Base-by-base conservation (phyloP, 2,797 vertebrate species). In the Cossypha polioptera region DNA sequence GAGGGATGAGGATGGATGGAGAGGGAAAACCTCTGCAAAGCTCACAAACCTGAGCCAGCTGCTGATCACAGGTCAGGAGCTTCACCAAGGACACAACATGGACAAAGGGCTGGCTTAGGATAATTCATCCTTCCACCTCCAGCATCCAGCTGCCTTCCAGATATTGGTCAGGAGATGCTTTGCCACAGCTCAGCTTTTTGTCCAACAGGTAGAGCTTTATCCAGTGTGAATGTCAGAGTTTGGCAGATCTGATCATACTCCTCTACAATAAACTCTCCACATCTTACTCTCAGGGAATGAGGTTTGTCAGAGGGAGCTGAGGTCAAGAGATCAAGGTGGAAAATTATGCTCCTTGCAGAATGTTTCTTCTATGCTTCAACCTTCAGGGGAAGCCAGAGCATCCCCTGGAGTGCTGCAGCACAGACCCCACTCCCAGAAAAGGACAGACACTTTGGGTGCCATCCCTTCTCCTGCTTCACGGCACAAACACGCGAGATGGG, bases 401-500 rank as follows among this genome's bases (percentile, higher is more conserved):
- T 31, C 31, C 29, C 43, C 75, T 33, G 71, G 38, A 78, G 31
- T 6, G 53, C 62, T 74, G 54, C 57, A 67, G 74, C 58, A 69
- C 65, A 83, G 73, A 53, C 5, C 40, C 43, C 33, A 33, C 7
- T 9, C 10, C 10, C 28, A 78, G 53, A 35, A 33, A 45, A 78
- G 43, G 82, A 51, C 28, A 45, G 55, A 15, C 26, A 26, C 28
- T 2, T 7, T 13, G 40, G 57, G 40, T 54, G 40, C 58, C 62
- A 21, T 18, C 58, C 33, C 42, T 79, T 78, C 84, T 54, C 22
- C 62, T 35, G 16, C 40, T 42, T n/a, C 58, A 54, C 26, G 51
- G 25, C 35, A 62, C 20, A 66, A 57, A 53, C 4, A 33, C 3
- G 3, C 0, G 1, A 77, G 43, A 58, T 35, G 29, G 8, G 31